Conservation (phyloP, 2,888 invertebrate species). For the Lepidonotus clava region DNA sequence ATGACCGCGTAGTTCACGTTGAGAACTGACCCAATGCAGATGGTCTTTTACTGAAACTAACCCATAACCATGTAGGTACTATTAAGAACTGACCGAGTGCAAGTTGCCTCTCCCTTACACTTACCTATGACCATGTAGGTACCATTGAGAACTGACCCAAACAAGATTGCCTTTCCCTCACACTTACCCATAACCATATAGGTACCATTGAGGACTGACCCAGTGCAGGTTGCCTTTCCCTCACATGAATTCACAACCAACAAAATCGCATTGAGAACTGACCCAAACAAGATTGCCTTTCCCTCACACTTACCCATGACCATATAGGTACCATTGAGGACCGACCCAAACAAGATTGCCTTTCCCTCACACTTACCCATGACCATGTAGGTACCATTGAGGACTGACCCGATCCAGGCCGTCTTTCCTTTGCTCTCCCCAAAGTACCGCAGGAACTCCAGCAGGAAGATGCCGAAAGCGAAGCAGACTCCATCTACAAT, state of each 20-base stretch:
- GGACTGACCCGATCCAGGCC: conserved; percentile 55
- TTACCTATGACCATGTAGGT: conserved; percentile 53
- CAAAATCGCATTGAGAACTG: conserved; percentile 52
- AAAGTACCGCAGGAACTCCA: conserved; percentile 47
- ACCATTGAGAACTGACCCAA: conserved; percentile 47
- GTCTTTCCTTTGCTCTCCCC: conserved; percentile 54
- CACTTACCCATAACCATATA: conserved; percentile 55
- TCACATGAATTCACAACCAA: conserved; percentile 55
- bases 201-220: conserved; percentile 47
- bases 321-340: conserved; percentile 56
- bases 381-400: conserved; percentile 57
- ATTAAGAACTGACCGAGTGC: conserved; percentile 41
- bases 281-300: conserved; percentile 43
- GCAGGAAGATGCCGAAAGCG: conserved; percentile 49
- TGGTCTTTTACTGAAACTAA: too few relatives aligned
- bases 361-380: conserved; percentile 56
- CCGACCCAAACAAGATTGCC: conserved; percentile 53
- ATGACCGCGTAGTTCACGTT: too few relatives aligned
- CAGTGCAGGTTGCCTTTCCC: too few relatives aligned
- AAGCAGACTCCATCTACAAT: conserved; percentile 56
- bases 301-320: conserved; percentile 57
- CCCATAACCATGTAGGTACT: conserved; percentile 54
- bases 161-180: too few relatives aligned
- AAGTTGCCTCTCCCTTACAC: too few relatives aligned
- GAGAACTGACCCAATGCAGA: conserved; percentile 42